phyloP scores from a whole-genome alignment of 2,797 vertebrate species.

The Lutjanus argentimaculatus region DNA sequence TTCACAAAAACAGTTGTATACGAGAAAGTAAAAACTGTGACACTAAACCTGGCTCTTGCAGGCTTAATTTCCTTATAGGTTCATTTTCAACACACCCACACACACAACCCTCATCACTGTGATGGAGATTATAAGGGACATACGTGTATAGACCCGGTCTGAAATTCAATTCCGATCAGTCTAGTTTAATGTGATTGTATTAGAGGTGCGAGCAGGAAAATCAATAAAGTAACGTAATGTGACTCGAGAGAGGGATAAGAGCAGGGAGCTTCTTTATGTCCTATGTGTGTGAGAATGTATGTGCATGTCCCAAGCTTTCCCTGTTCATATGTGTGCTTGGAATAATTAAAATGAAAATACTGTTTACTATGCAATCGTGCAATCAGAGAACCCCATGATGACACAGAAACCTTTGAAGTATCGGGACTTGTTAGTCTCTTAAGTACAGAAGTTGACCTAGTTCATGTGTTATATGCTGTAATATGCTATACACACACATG shows the following conservation, averaged over 20 bases:
- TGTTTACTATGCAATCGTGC: constrained; percentile 15
- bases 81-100: constrained; percentile 20
- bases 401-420: constrained; percentile 69
- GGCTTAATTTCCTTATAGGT: constrained; percentile 2
- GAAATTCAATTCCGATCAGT: constrained; percentile 76
- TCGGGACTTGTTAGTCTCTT: constrained; percentile 54
- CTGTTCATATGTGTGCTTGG: constrained; percentile 1
- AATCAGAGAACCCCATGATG: constrained; percentile 36
- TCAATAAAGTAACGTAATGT: constrained; percentile 70
- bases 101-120: constrained; percentile 6
- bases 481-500: constrained; percentile 35
- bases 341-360: constrained; percentile 47
- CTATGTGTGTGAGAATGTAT: constrained; percentile 13
- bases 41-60: neutral
- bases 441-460: constrained; percentile 75
- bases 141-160: constrained; percentile 42
- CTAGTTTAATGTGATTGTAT: constrained; percentile 74
- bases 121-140: constrained; percentile 66
- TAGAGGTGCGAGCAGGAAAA: constrained; percentile 73
- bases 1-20: constrained; percentile 25
- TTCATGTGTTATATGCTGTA: constrained; percentile 62
- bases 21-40: neutral
- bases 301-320: constrained; percentile 9
- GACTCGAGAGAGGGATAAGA: constrained; percentile 41
- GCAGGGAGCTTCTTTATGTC: constrained; percentile 19